phyloP scores from a whole-genome alignment of 2,888 invertebrate genomes.

The Scaptomyza parva region DNA sequence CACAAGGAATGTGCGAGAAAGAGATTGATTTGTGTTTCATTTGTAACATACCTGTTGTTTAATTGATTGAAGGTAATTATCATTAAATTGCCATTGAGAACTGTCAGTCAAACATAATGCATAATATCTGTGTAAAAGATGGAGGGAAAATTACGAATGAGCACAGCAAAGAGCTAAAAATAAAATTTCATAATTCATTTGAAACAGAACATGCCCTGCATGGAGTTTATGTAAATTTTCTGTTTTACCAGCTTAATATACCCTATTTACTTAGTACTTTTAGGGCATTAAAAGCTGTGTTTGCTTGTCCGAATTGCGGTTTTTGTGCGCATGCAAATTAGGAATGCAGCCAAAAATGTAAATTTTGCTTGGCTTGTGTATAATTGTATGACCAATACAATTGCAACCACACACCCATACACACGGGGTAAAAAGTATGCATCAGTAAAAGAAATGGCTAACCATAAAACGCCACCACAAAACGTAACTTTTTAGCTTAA shows the following conservation, averaged over 20 bases:
- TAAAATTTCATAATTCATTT: neutral
- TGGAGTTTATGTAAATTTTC: neutral
- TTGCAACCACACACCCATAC: constrained; percentile 18
- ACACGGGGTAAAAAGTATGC: constrained; percentile 16
- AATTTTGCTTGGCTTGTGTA: constrained; percentile 43
- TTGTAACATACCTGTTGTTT: neutral
- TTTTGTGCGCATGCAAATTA: constrained; percentile 45
- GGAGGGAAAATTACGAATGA: neutral
- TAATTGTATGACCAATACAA: constrained; percentile 37
- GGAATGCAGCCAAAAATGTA: constrained; percentile 51
- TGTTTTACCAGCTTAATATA: neutral
- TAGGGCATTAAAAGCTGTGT: constrained; percentile 16
- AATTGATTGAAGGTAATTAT: neutral
- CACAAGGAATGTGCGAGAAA: no score
- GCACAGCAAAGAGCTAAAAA: neutral
- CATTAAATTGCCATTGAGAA: neutral
- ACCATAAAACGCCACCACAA: constrained; percentile 45
- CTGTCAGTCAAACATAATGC: neutral
- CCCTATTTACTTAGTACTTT: neutral
- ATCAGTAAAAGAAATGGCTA: constrained; percentile 28
- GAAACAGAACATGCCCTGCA: neutral
- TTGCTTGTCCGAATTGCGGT: constrained; percentile 32
- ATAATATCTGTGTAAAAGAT: neutral
- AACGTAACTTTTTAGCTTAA: constrained; percentile 56
- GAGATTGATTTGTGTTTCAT: neutral